phyloP scores from a whole-genome alignment of 2,113 vertebrate genomes.

The Neogale vison region DNA sequence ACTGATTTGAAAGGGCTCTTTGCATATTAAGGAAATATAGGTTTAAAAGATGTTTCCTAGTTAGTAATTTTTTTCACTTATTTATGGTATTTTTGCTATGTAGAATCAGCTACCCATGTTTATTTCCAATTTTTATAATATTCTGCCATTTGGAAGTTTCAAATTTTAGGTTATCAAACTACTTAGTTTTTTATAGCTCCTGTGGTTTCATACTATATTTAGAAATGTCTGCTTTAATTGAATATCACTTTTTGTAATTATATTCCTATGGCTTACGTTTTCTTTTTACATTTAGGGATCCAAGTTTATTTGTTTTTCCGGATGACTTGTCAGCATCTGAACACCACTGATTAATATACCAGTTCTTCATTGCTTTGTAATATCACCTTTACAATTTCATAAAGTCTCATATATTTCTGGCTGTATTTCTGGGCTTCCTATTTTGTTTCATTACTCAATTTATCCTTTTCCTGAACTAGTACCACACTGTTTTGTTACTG shows the following conservation, averaged over 20 bases:
- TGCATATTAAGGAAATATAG: conserved; percentile 30
- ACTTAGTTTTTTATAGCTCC: not conserved
- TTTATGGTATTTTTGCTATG: not conserved
- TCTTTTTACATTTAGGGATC: conserved; percentile 19
- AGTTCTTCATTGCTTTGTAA: not conserved
- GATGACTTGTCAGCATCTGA: not conserved
- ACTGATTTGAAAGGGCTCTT: conserved; percentile 18
- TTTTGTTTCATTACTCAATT: conserved; percentile 16
- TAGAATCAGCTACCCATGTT: not conserved
- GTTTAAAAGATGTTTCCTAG: not conserved
- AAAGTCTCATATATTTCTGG: not conserved
- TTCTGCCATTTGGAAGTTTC: not conserved
- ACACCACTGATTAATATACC: not conserved
- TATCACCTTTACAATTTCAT: not conserved
- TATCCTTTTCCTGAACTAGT: conserved; percentile 9
- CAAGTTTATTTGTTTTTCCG: conserved; percentile 35
- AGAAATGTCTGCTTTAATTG: conserved; percentile 22
- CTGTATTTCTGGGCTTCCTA: not conserved
- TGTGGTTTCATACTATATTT: not conserved
- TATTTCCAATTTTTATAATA: conserved; percentile 18
- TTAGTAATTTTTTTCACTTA: not conserved
- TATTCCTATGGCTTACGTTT: conserved; percentile 9
- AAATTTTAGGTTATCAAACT: conserved; percentile 34
- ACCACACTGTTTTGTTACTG: conserved; percentile 38
- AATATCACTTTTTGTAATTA: conserved; percentile 15